These are phyloP conservation scores for Pempheris klunzingeri DNA, from an alignment of 2,797 vertebrate genomes.

Conservation along the genomic window DNA sequence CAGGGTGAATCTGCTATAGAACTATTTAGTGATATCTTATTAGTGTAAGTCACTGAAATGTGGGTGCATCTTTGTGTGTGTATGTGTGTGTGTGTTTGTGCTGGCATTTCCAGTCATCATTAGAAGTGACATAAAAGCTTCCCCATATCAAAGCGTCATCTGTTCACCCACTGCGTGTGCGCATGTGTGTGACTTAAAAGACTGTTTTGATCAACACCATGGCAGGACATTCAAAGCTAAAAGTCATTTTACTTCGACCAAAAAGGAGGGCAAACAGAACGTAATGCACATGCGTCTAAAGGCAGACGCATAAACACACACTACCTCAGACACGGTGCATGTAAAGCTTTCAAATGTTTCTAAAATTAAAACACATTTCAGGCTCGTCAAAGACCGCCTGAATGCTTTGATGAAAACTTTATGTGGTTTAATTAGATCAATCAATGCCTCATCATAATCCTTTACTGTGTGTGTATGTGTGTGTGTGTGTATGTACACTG, in stretches of 20 bases:
- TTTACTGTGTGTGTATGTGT: constrained; percentile 29
- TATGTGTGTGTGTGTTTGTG: constrained; percentile 29
- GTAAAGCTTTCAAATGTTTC: constrained; percentile 27
- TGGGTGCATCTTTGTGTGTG: not conserved
- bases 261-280: constrained; percentile 26
- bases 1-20: constrained; percentile 17
- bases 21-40: constrained; percentile 25
- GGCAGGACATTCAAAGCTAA: constrained; percentile 60
- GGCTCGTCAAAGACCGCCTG: constrained; percentile 7
- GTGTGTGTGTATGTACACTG: not conserved
- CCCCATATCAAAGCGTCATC: constrained; percentile 75
- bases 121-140: constrained; percentile 74
- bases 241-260: constrained; percentile 41
- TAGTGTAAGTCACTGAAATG: constrained; percentile 14
- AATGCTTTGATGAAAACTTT: constrained; percentile 28
- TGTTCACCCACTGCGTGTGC: constrained; percentile 57
- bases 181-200: constrained; percentile 61
- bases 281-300: not conserved
- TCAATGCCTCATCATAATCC: constrained; percentile 19
- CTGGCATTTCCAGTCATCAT: constrained; percentile 66
- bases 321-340: not conserved
- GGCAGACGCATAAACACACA: not conserved
- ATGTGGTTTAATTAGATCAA: constrained; percentile 27
- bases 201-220: constrained; percentile 65
- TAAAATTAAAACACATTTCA: constrained; percentile 12